phyloP scores from a whole-genome alignment of 2,888 invertebrate species.

The Drosophila fulvimacula region DNA sequence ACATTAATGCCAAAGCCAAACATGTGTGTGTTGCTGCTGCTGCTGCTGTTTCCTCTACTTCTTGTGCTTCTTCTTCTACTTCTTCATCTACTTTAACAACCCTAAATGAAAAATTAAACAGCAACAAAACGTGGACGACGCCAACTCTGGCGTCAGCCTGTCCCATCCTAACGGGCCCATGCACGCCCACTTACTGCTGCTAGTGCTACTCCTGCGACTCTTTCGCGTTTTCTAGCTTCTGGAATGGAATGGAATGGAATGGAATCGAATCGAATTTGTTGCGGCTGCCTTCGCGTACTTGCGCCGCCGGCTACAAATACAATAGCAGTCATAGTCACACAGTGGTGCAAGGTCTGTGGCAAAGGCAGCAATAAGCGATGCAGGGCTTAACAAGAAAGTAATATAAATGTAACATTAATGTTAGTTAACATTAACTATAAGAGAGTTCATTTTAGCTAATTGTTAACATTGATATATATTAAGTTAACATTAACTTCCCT shows the following conservation, averaged over 20 bases:
- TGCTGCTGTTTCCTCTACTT: background rate
- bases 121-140: conserved; percentile 61
- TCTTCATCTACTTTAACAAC: conserved; percentile 47
- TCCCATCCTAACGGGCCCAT: conserved; percentile 51
- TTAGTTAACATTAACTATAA: background rate
- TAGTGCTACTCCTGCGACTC: background rate
- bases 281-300: conserved; percentile 53
- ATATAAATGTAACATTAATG: background rate
- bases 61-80: background rate
- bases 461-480: background rate
- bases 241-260: conserved; percentile 50
- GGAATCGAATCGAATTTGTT: conserved; percentile 54
- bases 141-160: conserved; percentile 62
- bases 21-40: conserved; percentile 9
- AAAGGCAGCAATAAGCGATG: too few species aligned
- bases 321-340: conserved; percentile 30
- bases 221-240: conserved; percentile 19
- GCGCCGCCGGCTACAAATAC: conserved; percentile 30
- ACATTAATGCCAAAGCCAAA: conserved; percentile 67
- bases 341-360: conserved; percentile 8
- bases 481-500: background rate
- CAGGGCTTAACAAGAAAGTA: background rate
- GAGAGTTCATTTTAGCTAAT: background rate
- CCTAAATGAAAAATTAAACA: conserved; percentile 77
- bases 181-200: background rate